Conservation (phyloP, 35 echinoderm and acorn worm genomes). For the Stichopus chloronotus region DNA sequence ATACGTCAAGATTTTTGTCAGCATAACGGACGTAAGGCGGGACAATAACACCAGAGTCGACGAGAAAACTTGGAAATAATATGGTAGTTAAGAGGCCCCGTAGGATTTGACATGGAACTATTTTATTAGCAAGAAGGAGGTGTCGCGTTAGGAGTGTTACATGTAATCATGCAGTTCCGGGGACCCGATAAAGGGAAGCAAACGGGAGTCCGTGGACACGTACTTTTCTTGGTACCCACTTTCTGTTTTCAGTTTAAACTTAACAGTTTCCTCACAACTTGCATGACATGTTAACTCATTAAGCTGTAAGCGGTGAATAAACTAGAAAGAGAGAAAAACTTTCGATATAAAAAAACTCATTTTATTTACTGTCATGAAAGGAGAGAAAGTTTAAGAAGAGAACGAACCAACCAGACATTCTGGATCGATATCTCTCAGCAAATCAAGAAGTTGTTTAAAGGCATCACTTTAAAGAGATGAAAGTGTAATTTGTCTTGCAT, state of each 20-base stretch:
- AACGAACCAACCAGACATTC: no score
- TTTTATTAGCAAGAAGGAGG: background rate
- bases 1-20: constrained; percentile 33
- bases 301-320: background rate
- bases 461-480: no score
- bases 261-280: constrained; percentile 24
- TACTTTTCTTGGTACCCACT: background rate
- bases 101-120: background rate
- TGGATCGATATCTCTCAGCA: no score
- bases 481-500: no score
- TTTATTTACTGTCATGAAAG: no score
- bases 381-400: no score
- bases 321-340: no score
- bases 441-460: no score
- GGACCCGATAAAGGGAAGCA: background rate
- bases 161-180: constrained; percentile 22
- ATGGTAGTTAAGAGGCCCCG: constrained; percentile 32
- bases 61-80: constrained; percentile 9
- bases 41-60: constrained; percentile 44
- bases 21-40: constrained; percentile 12
- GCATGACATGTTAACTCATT: background rate
- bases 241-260: background rate
- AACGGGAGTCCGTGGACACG: background rate
- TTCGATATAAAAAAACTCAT: no score
- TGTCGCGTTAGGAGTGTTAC: constrained; percentile 32